Percentiles rank a stretch among this genome's conserved stretches.
These are phyloP conservation scores for Macrostomum cliftonense DNA, from an alignment of 2,888 invertebrate species.

Conservation along the genomic window DNA sequence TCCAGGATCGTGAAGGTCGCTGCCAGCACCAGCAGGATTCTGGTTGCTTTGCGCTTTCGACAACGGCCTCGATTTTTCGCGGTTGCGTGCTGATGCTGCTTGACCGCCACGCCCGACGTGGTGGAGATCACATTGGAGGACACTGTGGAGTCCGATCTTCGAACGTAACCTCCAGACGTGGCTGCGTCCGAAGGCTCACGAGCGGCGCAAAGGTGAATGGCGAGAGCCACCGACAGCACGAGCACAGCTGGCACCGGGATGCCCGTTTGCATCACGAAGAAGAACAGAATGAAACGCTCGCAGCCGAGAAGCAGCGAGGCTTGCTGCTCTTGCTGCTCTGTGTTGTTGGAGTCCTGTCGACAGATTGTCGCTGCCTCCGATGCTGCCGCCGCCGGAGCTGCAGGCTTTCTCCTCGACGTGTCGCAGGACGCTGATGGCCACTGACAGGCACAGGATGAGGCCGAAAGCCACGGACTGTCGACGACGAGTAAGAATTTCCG, in stretches of 20 bases:
- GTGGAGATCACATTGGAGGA: not conserved
- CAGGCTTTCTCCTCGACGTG: no score
- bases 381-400: no score
- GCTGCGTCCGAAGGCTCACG: not conserved
- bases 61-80: no score
- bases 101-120: not conserved
- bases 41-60: conserved; percentile 4
- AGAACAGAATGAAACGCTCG: no score
- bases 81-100: no score
- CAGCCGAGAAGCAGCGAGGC: no score
- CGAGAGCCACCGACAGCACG: conserved; percentile 6
- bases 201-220: not conserved
- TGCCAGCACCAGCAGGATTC: conserved; percentile 8
- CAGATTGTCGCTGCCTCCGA: no score
- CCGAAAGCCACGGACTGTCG: conserved; percentile 3
- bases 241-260: conserved; percentile 7
- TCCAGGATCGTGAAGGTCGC: conserved; percentile 8
- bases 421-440: not conserved
- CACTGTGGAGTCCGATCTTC: not conserved
- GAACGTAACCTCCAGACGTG: no score
- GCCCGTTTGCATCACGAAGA: conserved; percentile 8
- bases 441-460: not conserved
- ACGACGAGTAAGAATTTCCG: conserved; percentile 1
- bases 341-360: no score
- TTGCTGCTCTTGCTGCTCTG: no score